Conservation (phyloP, 2,888 invertebrate species). For the Lomographa bimaculata region DNA sequence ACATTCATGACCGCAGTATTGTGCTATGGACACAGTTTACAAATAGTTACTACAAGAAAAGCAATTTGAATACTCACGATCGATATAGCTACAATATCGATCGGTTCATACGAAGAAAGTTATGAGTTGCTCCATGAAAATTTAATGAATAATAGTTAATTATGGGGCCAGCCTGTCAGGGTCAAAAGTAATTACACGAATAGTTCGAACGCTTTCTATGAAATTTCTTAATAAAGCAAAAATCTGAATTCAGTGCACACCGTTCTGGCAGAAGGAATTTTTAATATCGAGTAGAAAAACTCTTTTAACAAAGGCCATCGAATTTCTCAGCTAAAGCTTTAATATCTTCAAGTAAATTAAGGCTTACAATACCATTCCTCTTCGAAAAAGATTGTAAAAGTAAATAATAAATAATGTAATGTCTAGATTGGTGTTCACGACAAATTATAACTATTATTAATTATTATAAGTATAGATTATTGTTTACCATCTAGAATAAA, state of each 20-base stretch:
- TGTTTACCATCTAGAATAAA: too few species aligned
- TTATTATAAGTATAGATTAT: too few species aligned
- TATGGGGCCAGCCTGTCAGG: constrained; percentile 5
- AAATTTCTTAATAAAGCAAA: constrained; percentile 19
- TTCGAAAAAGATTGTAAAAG: too few species aligned
- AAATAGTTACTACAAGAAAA: constrained; percentile 6
- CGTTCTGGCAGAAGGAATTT: constrained; percentile 19
- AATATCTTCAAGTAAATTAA: constrained; percentile 11
- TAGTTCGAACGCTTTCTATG: constrained; percentile 8
- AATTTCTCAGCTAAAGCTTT: constrained; percentile 15
- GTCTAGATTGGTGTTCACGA: too few species aligned
- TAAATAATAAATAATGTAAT: too few species aligned
- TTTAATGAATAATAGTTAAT: too few species aligned
- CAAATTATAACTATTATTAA: too few species aligned
- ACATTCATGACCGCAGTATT: constrained; percentile 19
- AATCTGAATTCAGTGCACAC: constrained; percentile 18
- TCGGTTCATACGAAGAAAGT: constrained; percentile 12
- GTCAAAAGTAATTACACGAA: constrained; percentile 14
- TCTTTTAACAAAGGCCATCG: constrained; percentile 19
- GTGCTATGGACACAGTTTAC: constrained; percentile 14
- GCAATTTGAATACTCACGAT: constrained; percentile 9
- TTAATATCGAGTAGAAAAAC: constrained; percentile 23
- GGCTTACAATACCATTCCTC: too few species aligned
- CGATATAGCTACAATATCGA: constrained; percentile 17
- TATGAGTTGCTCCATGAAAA: too few species aligned